Evolutionary conservation across 2,888 invertebrate species (phyloP).

Genomic region (Cephus nigrinus): DNA sequence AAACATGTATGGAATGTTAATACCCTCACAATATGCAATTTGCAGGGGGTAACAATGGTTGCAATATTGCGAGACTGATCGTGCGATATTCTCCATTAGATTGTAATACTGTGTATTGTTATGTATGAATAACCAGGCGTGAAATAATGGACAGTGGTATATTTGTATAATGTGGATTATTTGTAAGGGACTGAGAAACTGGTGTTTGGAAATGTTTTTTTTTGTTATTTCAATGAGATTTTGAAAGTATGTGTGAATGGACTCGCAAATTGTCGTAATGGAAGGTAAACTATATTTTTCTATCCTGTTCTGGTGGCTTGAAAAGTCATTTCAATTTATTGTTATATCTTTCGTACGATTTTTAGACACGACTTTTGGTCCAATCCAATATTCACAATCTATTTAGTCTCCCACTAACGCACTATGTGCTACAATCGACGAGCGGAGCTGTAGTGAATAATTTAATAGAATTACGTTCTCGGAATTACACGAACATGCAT

Average conservation of each 20-base stretch:
- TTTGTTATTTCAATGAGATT: not conserved
- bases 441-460: too few species aligned
- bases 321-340: too few species aligned
- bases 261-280: too few species aligned
- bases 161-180: not conserved
- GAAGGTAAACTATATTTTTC: too few species aligned
- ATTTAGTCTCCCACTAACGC: too few species aligned
- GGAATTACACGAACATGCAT: too few species aligned
- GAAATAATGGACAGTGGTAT: not conserved
- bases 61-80: not conserved
- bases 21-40: not conserved
- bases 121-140: not conserved
- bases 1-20: not conserved
- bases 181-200: not conserved
- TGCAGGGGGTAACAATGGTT: not conserved
- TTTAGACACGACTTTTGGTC: too few species aligned
- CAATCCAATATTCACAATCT: too few species aligned
- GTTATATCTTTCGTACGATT: too few species aligned
- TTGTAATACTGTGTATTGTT: not conserved
- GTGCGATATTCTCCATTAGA: not conserved
- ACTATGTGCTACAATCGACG: too few species aligned
- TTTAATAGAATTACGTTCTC: too few species aligned
- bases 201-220: not conserved
- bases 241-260: not conserved
- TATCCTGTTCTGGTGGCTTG: too few species aligned